Evolutionary conservation across 2,113 vertebrate genomes (phyloP).

Genomic region (Chionomys nivalis): DNA sequence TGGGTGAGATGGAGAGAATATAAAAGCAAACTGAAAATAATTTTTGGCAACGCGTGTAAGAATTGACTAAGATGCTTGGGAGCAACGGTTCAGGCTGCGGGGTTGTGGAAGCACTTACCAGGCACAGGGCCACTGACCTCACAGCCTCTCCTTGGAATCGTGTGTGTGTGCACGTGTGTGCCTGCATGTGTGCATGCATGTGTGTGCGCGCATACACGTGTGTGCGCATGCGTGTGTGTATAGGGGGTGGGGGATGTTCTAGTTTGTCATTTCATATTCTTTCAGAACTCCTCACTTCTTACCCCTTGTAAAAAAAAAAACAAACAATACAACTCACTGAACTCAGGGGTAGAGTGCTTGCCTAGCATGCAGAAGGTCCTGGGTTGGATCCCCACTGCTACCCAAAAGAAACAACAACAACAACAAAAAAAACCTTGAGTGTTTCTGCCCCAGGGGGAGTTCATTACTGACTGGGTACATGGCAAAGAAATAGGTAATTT

Average conservation of each 20-base stretch:
- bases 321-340: background rate
- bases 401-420: background rate
- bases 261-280: background rate
- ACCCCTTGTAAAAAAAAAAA: background rate
- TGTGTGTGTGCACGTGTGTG: accelerated
- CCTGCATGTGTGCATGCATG: background rate
- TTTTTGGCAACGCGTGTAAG: conserved; percentile 13
- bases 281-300: background rate
- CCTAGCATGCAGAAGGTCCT: background rate
- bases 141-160: background rate
- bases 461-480: background rate
- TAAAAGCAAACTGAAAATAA: background rate
- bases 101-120: background rate
- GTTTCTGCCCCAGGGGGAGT: background rate
- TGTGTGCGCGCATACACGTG: too few species aligned
- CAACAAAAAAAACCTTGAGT: background rate
- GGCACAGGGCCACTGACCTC: background rate
- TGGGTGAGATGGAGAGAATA: background rate
- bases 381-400: background rate
- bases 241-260: background rate
- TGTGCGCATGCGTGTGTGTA: background rate
- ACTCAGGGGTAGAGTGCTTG: background rate
- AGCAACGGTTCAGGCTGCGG: background rate
- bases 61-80: conserved; percentile 44
- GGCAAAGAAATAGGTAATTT: conserved; percentile 3